These are phyloP conservation scores for Phyllopteryx taeniolatus DNA, from an alignment of 2,113 vertebrate genomes.

Conservation along the genomic window DNA sequence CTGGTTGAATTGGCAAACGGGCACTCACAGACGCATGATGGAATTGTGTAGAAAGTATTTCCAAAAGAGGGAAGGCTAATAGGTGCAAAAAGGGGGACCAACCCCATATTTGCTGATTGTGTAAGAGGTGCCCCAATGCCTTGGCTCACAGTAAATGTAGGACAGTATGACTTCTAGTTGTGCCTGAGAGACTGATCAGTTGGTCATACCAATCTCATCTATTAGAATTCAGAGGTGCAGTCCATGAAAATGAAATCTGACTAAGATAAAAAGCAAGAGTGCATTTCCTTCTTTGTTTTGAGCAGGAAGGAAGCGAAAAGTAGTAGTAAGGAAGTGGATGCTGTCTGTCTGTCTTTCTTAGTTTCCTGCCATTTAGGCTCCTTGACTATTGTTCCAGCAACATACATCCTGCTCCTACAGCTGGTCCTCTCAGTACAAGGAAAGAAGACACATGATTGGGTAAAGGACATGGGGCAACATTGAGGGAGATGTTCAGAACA, in stretches of 20 bases:
- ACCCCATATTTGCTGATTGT: neutral
- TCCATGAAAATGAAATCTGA: conserved; percentile 14
- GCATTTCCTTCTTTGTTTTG: conserved; percentile 19
- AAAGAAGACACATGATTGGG: conserved; percentile 24
- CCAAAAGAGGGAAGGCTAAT: neutral
- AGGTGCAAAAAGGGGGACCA: neutral
- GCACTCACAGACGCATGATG: neutral
- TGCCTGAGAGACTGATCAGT: neutral
- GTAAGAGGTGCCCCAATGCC: neutral
- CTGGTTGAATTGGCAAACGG: neutral
- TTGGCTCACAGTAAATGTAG: neutral
- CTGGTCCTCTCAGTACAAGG: conserved; percentile 44
- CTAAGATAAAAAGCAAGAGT: conserved; percentile 18
- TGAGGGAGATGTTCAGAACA: conserved; percentile 29
- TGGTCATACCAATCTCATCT: neutral
- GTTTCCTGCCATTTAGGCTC: conserved; percentile 90
- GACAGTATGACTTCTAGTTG: neutral
- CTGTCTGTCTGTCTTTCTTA: conserved; percentile 73
- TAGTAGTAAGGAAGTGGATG: conserved; percentile 69
- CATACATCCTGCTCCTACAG: conserved; percentile 82
- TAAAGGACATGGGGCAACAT: conserved; percentile 32
- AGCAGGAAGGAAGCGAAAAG: conserved; percentile 66
- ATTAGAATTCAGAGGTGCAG: conserved; percentile 1
- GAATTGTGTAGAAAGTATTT: neutral
- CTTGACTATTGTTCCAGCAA: conserved; percentile 79